Evolutionary conservation across 1,140 invertebrate species (phyloP).

Genomic region (Ectropis grisescens): DNA sequence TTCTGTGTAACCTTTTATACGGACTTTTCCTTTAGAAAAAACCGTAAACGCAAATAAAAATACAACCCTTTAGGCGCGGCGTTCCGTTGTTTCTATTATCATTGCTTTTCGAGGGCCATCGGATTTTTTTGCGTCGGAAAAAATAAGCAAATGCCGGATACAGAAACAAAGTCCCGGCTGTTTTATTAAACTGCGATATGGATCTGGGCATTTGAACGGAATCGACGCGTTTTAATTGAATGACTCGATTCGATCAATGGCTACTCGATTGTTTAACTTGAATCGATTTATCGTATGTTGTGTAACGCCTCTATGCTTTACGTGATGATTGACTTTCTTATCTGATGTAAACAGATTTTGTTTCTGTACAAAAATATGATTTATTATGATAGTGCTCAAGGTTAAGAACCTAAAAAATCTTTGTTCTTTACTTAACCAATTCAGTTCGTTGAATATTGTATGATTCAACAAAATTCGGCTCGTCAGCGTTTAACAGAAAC

Average conservation of each 20-base stretch:
- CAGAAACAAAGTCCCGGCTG: conserved; percentile 52
- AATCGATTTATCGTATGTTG: conserved; percentile 32
- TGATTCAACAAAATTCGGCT: too few relatives aligned
- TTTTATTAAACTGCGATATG: conserved; percentile 62
- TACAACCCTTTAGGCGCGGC: conserved; percentile 44
- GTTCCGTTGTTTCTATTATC: conserved; percentile 59
- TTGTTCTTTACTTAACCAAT: too few relatives aligned
- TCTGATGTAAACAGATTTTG: conserved; percentile 17
- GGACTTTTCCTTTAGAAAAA: conserved; percentile 2
- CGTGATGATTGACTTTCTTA: conserved; percentile 39
- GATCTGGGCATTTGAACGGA: conserved; percentile 35
- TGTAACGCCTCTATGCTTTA: conserved; percentile 25
- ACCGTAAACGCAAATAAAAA: conserved; percentile 44
- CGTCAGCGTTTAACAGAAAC: neutral
- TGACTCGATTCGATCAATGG: conserved; percentile 25
- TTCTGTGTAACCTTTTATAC: conserved; percentile 13
- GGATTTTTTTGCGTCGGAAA: conserved; percentile 33
- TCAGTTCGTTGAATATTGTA: too few relatives aligned
- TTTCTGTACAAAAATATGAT: neutral
- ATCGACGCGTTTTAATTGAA: conserved; percentile 31
- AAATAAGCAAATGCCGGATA: conserved; percentile 48
- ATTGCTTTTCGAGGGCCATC: conserved; percentile 41
- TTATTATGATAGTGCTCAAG: too few relatives aligned
- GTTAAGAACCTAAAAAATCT: too few relatives aligned
- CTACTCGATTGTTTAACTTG: conserved; percentile 35